Base-by-base conservation (phyloP, 1,140 invertebrate species). In the Neodiprion lecontei region DNA sequence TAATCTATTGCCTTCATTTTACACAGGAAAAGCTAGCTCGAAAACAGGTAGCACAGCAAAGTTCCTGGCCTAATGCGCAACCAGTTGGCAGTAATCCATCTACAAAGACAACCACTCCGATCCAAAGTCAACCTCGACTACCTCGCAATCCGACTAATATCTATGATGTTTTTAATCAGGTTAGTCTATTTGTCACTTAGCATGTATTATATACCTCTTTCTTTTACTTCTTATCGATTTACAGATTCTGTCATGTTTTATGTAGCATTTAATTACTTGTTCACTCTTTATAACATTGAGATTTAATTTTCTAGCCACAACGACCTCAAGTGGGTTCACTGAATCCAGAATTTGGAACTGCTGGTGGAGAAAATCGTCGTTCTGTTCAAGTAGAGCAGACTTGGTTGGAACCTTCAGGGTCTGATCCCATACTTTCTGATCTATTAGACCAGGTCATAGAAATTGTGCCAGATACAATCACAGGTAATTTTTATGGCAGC, bases 391-490 rank as follows among this genome's bases (percentile, higher is more conserved):
- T 78, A 79, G 82, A 72, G 5, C 28, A 88, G 72, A 71, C 78
- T 70, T 73, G 53, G 28, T 88, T 87, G 84, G 85, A 87, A 75
- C 87, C 89, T 77, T 88, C 89, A 72, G 88, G 89, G 71, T 90
- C 90, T 69, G 95, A 96, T 88, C 91, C 93, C 14, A 89, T 93
- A 75, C 87, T 96, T 49, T 96, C 95, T 7, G 93, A 94, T 78
- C 92, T 97, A 79, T 83, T 97, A 76, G 95, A 96, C 89, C 92
- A 95, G 86, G 93, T 96, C 66, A 95, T 96, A 79, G 94, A 96
- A 70, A 92, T 95, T 14, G 92, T 92, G 74, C 91, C 93, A 71
- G 93, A 94, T 75, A 85, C 86, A 77, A 86, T 88, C 48, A 83
- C 85, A 76, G 89, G 86, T 86, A 85, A 81, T 79, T 74, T 66